Percentiles rank a stretch among this genome's conserved stretches.
phyloP scores from a whole-genome alignment of 1,140 invertebrate genomes.

The Drosophila asahinai region DNA sequence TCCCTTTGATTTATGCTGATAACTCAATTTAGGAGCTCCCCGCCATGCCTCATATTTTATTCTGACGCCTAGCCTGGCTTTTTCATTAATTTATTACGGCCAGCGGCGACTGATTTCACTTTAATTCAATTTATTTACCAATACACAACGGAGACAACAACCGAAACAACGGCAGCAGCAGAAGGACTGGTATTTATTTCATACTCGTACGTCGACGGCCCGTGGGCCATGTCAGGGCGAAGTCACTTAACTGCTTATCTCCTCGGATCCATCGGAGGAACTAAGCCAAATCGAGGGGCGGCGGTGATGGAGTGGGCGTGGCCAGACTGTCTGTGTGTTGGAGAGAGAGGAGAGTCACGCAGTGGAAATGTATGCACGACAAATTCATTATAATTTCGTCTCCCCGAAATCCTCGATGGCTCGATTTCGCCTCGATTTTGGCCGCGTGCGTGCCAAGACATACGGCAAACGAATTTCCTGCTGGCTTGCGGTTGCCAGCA shows the following conservation, averaged over 20 bases:
- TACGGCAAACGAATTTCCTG: constrained; percentile 61
- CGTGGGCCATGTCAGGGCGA: constrained; percentile 50
- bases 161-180: constrained; percentile 19
- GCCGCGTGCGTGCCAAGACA: constrained; percentile 74
- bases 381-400: constrained; percentile 79
- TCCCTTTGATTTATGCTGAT: constrained; percentile 69
- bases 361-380: constrained; percentile 66
- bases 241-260: constrained; percentile 80
- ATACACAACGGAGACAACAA: constrained; percentile 45
- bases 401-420: constrained; percentile 35
- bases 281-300: constrained; percentile 62
- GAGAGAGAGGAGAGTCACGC: constrained; percentile 28
- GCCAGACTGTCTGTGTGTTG: constrained; percentile 6
- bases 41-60: constrained; percentile 26
- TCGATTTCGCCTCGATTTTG: constrained; percentile 53
- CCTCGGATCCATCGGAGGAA: constrained; percentile 54
- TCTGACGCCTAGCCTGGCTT: constrained; percentile 42
- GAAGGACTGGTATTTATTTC: constrained; percentile 59
- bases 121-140: constrained; percentile 79
- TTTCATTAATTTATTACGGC: constrained; percentile 78
- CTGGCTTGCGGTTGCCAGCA: constrained; percentile 15
- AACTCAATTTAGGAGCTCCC: constrained; percentile 50
- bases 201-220: constrained; percentile 42
- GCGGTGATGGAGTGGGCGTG: constrained; percentile 39
- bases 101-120: constrained; percentile 76